Percentiles rank a stretch among this genome's conserved stretches.
These are phyloP conservation scores for Eidolon dupreanum DNA, from an alignment of 2,797 vertebrate genomes.

Conservation along the genomic window DNA sequence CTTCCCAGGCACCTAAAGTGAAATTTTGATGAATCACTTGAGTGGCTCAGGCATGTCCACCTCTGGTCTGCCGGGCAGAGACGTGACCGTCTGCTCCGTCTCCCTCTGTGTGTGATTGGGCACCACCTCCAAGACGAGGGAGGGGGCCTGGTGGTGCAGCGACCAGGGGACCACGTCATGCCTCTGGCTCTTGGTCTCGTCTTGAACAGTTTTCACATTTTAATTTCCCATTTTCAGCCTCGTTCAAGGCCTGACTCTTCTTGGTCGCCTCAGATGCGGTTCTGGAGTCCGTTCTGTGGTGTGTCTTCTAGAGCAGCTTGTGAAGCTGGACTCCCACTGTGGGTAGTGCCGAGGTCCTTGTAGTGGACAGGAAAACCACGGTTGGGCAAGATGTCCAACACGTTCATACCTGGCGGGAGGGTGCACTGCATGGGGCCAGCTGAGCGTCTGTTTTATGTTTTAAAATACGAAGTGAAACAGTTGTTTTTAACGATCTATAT, in stretches of 20 bases:
- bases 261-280: background rate
- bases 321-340: background rate
- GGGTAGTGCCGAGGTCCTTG: background rate
- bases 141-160: background rate
- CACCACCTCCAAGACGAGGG: background rate
- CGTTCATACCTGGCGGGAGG: rapidly evolving
- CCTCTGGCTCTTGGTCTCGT: background rate
- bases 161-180: too few species aligned
- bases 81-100: rapidly evolving
- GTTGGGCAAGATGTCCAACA: too few species aligned
- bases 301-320: background rate
- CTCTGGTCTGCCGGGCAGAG: background rate
- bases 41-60: rapidly evolving
- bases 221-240: background rate
- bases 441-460: background rate
- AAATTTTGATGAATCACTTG: background rate
- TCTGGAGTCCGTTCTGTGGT: rapidly evolving
- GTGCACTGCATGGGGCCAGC: rapidly evolving
- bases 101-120: background rate
- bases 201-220: background rate
- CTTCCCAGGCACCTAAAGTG: background rate
- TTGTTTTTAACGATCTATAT: background rate
- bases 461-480: background rate
- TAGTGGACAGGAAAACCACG: background rate
- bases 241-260: background rate